A percentile compares a stretch with the other conserved stretches of the same genome.
Conservation (phyloP, 2,797 vertebrate species). For the Fratercula arctica region DNA sequence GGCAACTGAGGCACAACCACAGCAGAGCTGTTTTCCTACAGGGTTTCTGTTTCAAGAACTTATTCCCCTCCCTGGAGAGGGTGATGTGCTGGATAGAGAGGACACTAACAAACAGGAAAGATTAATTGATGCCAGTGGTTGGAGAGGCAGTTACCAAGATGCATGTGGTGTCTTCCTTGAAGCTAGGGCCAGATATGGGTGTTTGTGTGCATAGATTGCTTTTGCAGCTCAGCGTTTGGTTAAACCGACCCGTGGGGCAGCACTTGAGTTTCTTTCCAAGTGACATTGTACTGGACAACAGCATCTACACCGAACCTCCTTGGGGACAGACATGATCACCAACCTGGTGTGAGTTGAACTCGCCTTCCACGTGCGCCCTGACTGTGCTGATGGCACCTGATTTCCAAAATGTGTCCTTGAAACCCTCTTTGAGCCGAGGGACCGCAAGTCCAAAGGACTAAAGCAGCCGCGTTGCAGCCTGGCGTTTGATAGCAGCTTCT, state of each 20-base stretch:
- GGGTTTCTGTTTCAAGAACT: not conserved
- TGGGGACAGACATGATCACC: not conserved
- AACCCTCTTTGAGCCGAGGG: not conserved
- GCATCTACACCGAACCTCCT: not conserved
- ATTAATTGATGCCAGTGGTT: not conserved
- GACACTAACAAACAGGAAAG: not conserved
- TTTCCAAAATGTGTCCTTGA: not conserved
- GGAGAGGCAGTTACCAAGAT: not conserved
- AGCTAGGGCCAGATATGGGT: not conserved
- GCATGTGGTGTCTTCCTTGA: not conserved
- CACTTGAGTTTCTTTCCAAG: not conserved
- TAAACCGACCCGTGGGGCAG: not conserved
- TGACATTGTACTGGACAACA: not conserved
- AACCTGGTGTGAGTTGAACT: not conserved
- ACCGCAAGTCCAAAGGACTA: not conserved
- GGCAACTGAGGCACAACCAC: not conserved
- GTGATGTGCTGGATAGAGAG: not conserved
- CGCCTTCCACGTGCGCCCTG: not conserved
- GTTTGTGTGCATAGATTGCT: not conserved
- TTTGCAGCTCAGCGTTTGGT: not conserved
- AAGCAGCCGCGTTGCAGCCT: not conserved
- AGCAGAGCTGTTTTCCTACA: not conserved
- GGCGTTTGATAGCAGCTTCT: not conserved
- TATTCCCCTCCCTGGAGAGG: not conserved
- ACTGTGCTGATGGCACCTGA: not conserved